Evolutionary conservation across 2,113 vertebrate species (phyloP).

Genomic region (Cyphomyrus discorhynchus): DNA sequence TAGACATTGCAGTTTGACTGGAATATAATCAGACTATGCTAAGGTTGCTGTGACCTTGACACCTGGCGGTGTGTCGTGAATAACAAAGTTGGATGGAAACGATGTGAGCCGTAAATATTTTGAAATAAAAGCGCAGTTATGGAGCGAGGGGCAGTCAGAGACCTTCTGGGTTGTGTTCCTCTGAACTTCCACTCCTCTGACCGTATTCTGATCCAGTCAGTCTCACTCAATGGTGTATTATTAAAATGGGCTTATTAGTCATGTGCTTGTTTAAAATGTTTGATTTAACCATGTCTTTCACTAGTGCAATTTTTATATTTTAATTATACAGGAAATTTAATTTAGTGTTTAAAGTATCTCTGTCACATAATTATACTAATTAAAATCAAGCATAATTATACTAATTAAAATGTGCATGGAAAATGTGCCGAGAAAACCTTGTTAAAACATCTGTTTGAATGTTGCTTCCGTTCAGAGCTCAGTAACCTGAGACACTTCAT

Average conservation of each 20-base stretch:
- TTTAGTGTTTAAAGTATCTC: constrained; percentile 5
- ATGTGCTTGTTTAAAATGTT: background rate
- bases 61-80: background rate
- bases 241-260: background rate
- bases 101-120: background rate
- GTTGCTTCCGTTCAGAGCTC: background rate
- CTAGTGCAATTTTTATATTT: background rate
- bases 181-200: background rate
- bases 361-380: constrained; percentile 1
- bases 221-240: background rate
- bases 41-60: background rate
- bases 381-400: background rate
- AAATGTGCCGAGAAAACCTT: background rate
- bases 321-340: background rate
- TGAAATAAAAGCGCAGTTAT: background rate
- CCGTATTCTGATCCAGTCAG: background rate
- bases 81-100: background rate
- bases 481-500: background rate
- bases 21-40: background rate
- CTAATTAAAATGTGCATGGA: background rate
- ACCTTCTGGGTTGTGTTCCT: background rate
- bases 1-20: background rate
- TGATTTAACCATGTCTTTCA: background rate
- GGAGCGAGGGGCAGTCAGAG: background rate
- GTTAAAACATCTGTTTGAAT: background rate